Evolutionary conservation across 2,888 invertebrate species (phyloP), one percentile per base, ranked within the genome.

Genomic region (Caenorhabditis becei): DNA sequence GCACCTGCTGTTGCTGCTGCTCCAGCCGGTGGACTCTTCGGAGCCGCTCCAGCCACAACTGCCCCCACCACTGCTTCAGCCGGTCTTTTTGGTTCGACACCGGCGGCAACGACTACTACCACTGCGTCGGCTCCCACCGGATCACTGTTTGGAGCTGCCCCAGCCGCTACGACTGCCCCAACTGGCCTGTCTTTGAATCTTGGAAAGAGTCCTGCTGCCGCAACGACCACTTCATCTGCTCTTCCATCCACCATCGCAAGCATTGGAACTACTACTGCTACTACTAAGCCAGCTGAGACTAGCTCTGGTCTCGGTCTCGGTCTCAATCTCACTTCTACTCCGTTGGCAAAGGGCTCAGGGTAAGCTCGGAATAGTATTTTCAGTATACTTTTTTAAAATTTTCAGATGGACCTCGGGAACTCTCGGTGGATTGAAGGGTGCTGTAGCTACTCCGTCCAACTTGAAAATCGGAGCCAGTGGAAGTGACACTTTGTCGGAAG

Each of bases 391-490:
- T 28, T 37, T 32, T 10, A n/a, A 61, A 49, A 24, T 72, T 61
- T 65, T 28, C 51, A 79, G 80, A 47, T 81, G 80, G 80, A 66
- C 80, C 0, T n/a, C 80, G 0, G 56, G 56, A 4, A 23, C 70
- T n/a, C 53, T 80, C 28, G 79, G 80, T 1, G 80, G 80, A 18
- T 20, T 75, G 28, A 75, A 69, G 37, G 67, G 75, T 44, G 66
- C 72, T 1, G 54, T 53, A 3, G 16, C 69, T 8, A 71, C 75
- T 10, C 51, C 53, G 18, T 16, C 65, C 2, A 49, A 20, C 18
- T 51, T 80, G 28, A 80, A 80, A 70, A 67, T 81, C n/a, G 80
- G 77, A 54, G 61, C 77, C 4, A 67, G 72, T 63, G 82, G 77
- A 70, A 74, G 65, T 28, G 82, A 78, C 7, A 59, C 53, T 4